Conservation (phyloP, 2,888 invertebrate genomes). For the Torymus texanus region DNA sequence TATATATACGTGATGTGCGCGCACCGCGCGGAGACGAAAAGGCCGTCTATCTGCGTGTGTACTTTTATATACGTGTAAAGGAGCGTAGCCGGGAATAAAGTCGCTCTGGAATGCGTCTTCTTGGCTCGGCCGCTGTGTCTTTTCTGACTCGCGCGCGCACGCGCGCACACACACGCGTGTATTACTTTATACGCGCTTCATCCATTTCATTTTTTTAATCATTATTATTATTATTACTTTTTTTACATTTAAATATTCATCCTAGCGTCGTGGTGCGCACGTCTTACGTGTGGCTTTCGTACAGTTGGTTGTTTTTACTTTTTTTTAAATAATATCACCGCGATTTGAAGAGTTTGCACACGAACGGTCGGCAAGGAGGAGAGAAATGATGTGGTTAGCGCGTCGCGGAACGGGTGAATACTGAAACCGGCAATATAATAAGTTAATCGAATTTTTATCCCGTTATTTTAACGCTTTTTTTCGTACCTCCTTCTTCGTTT, state of each 20-base stretch:
- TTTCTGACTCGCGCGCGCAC: no score
- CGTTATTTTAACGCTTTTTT: constrained; percentile 54
- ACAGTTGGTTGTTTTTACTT: constrained; percentile 2
- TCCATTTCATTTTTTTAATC: constrained; percentile 11
- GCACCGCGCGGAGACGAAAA: constrained; percentile 9
- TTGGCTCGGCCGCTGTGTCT: not conserved
- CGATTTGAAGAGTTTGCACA: constrained; percentile 43
- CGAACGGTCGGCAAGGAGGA: constrained; percentile 54
- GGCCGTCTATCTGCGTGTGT: not conserved
- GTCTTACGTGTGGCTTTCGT: constrained; percentile 38
- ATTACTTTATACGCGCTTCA: not conserved
- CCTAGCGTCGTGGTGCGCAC: constrained; percentile 53
- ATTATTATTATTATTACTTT: constrained; percentile 26
- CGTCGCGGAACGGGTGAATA: constrained; percentile 64
- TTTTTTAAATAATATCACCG: not conserved
- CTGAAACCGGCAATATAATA: constrained; percentile 74
- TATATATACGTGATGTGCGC: constrained; percentile 4
- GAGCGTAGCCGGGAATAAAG: constrained; percentile 18
- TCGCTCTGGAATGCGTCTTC: constrained; percentile 44
- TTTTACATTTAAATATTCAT: constrained; percentile 55
- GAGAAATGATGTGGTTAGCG: constrained; percentile 37
- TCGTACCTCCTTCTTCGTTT: constrained; percentile 50
- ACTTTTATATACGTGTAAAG: no score
- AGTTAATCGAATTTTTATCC: constrained; percentile 63
- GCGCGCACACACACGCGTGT: no score